A percentile compares a stretch with the other conserved stretches of the same genome.
phyloP scores from a whole-genome alignment of 2,888 invertebrate species.

The Agriopis leucophaearia region DNA sequence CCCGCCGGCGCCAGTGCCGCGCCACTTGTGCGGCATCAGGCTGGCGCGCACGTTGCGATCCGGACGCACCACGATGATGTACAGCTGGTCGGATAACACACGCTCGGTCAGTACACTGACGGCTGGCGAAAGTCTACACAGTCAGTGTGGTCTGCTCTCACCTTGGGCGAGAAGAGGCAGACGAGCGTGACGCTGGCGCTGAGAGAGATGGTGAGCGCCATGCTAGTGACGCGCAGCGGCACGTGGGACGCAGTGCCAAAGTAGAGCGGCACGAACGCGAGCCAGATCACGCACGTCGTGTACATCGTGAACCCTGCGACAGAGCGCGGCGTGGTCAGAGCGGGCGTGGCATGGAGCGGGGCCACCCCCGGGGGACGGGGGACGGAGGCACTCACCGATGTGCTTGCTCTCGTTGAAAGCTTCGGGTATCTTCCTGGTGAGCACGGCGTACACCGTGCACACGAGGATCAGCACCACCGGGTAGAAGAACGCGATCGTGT shows the following conservation, averaged over 20 bases:
- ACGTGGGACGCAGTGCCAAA: conserved; percentile 98
- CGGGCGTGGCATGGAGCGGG: neutral
- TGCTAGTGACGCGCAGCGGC: conserved; percentile 96
- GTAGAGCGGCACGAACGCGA: conserved; percentile 98
- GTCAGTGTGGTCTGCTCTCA: no score
- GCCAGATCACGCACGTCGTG: conserved; percentile 98
- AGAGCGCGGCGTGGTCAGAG: neutral
- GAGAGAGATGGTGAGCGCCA: conserved; percentile 97
- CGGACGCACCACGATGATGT: conserved; percentile 73
- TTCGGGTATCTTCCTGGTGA: conserved; percentile 98
- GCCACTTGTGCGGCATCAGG: conserved; percentile 69
- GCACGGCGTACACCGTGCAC: conserved; percentile 97
- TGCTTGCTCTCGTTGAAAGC: conserved; percentile 99
- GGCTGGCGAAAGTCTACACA: no score
- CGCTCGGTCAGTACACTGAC: neutral
- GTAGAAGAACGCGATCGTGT: conserved; percentile 96
- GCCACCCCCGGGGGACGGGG: neutral
- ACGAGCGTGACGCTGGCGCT: conserved; percentile 97
- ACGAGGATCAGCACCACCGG: conserved; percentile 95
- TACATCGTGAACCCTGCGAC: conserved; percentile 97
- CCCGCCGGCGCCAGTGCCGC: conserved; percentile 51
- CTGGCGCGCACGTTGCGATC: conserved; percentile 76
- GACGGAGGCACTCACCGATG: conserved; percentile 87
- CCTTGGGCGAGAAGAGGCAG: conserved; percentile 97
- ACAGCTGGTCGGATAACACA: conserved; percentile 57